Evolutionary conservation across 2,888 invertebrate species (phyloP).

Genomic region (Agrochola macilenta): DNA sequence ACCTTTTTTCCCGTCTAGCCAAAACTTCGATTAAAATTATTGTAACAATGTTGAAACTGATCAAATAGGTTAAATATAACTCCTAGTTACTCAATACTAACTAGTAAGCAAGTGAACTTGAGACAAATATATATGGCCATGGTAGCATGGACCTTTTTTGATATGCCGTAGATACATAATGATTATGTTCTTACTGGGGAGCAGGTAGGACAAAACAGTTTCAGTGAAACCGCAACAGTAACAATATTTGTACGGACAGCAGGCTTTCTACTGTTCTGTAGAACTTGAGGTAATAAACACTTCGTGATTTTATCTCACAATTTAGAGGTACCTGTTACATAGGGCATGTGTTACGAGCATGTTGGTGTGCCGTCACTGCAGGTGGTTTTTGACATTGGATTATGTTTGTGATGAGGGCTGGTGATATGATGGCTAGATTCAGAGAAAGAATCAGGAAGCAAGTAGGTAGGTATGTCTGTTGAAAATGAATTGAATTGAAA

Average conservation of each 20-base stretch:
- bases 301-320: slow-evolving; percentile 52
- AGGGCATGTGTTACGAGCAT: slow-evolving; percentile 44
- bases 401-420: slow-evolving; percentile 29
- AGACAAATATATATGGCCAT: background rate
- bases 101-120: background rate
- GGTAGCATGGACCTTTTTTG: background rate
- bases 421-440: background rate
- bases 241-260: slow-evolving; percentile 52
- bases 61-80: background rate
- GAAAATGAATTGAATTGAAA: background rate
- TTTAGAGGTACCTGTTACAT: slow-evolving; percentile 49
- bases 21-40: too few relatives aligned
- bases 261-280: slow-evolving; percentile 55
- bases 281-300: slow-evolving; percentile 57
- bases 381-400: slow-evolving; percentile 40
- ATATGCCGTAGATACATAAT: background rate
- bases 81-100: background rate
- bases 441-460: background rate
- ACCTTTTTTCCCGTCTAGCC: too few relatives aligned
- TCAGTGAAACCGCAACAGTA: slow-evolving; percentile 42
- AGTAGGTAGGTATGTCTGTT: background rate
- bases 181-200: background rate
- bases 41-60: too few relatives aligned
- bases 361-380: slow-evolving; percentile 49
- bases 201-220: slow-evolving; percentile 18